Evolutionary conservation across 2,113 vertebrate genomes (phyloP).

Genomic region (Rhinoderma darwinii): DNA sequence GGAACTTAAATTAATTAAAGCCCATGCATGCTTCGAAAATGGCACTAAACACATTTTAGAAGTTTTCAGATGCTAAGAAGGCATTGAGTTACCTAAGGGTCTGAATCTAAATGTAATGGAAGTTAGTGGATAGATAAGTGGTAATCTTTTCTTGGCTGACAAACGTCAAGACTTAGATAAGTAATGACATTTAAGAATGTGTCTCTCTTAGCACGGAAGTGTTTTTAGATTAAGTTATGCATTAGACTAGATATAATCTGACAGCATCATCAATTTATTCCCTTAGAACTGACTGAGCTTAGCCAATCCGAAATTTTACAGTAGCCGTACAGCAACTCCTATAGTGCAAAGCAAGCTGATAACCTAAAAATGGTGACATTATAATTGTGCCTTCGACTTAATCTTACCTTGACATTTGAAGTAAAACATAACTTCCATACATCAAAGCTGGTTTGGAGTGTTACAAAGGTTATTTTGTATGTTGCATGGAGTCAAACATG

Average conservation of each 20-base stretch:
- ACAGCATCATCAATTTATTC: constrained; percentile 38
- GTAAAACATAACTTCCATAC: neutral
- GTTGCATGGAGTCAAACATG: neutral
- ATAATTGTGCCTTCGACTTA: neutral
- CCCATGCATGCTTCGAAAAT: constrained; percentile 36
- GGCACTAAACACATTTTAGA: constrained; percentile 39
- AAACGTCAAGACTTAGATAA: constrained; percentile 49
- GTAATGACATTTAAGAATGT: constrained; percentile 41
- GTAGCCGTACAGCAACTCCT: neutral
- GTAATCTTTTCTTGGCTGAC: constrained; percentile 36
- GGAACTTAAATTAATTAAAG: constrained; percentile 54
- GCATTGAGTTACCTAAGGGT: constrained; percentile 40
- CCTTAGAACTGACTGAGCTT: neutral
- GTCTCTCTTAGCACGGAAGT: constrained; percentile 38
- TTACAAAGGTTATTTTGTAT: constrained; percentile 28
- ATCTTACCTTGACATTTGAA: constrained; percentile 36
- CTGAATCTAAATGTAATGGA: constrained; percentile 53
- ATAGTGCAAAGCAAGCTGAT: constrained; percentile 21
- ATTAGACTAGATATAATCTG: constrained; percentile 35
- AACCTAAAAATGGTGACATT: neutral
- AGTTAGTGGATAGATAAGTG: constrained; percentile 48
- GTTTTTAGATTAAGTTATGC: constrained; percentile 57
- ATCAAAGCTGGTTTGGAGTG: neutral
- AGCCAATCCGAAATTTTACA: constrained; percentile 12
- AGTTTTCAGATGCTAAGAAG: constrained; percentile 24